Conservation (phyloP, 2,113 vertebrate genomes). For the Hydropotes inermis region DNA sequence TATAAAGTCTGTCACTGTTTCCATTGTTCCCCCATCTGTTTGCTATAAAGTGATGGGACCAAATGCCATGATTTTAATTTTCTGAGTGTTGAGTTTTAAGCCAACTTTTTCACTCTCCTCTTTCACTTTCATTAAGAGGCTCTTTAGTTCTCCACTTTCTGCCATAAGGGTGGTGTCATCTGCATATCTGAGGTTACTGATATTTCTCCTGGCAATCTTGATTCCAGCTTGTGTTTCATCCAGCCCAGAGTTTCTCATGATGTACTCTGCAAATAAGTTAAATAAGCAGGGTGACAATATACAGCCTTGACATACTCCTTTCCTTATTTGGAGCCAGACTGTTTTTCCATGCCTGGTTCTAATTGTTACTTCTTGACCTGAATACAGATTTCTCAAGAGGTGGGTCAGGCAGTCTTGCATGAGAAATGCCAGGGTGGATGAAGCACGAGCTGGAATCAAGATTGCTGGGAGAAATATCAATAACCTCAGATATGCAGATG, state of each 20-base stretch:
- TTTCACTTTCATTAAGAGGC: neutral
- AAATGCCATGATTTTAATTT: neutral
- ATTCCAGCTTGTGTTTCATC: neutral
- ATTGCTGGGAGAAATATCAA: neutral
- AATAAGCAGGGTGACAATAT: neutral
- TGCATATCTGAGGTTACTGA: neutral
- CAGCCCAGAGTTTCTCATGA: neutral
- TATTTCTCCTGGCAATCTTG: neutral
- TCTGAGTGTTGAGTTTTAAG: neutral
- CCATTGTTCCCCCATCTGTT: neutral
- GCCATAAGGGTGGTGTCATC: neutral
- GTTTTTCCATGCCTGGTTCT: neutral
- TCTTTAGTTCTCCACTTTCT: neutral
- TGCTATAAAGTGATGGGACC: neutral
- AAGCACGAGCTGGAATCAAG: neutral
- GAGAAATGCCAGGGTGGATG: neutral
- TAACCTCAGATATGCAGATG: neutral
- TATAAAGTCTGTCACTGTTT: neutral
- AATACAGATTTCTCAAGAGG: neutral
- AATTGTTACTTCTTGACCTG: neutral
- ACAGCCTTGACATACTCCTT: neutral
- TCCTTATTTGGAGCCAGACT: neutral
- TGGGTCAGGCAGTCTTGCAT: neutral
- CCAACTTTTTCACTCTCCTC: neutral
- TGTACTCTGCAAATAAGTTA: neutral